Evolutionary conservation across 53 echinoderm and acorn worm species (phyloP).

Genomic region (Hippasteria phrygiana): DNA sequence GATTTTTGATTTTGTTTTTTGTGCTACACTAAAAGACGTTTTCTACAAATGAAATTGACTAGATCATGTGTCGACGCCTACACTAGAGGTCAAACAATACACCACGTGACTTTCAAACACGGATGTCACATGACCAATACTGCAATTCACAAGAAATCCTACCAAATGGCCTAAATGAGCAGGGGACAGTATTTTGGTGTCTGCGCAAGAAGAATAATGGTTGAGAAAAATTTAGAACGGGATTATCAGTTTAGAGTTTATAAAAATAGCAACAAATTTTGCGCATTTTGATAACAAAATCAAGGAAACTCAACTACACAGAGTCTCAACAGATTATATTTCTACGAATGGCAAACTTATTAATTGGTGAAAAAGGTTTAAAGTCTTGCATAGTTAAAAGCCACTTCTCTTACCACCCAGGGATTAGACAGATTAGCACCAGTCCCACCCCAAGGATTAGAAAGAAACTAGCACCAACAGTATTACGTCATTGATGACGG

Average conservation of each 20-base stretch:
- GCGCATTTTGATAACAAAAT: too few species aligned
- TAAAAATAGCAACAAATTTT: too few species aligned
- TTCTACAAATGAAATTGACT: too few species aligned
- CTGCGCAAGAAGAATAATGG: too few species aligned
- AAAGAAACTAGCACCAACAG: not conserved
- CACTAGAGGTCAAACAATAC: not conserved
- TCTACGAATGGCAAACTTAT: not conserved
- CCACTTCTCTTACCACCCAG: not conserved
- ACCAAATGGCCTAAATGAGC: too few species aligned
- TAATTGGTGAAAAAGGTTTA: not conserved
- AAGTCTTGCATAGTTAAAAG: not conserved
- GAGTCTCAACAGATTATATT: not conserved
- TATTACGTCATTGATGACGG: not conserved
- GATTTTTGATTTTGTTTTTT: too few species aligned
- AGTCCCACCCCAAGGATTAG: not conserved
- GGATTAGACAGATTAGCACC: not conserved
- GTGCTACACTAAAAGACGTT: too few species aligned
- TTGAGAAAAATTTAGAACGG: too few species aligned
- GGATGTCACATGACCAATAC: not conserved
- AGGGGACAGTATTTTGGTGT: too few species aligned
- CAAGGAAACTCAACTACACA: not conserved
- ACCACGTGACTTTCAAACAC: not conserved
- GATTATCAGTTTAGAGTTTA: too few species aligned
- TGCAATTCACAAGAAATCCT: too few species aligned
- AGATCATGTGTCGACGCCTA: too few species aligned